These are phyloP conservation scores for Eueides isabella DNA, from an alignment of 1,140 invertebrate species.

Conservation along the genomic window DNA sequence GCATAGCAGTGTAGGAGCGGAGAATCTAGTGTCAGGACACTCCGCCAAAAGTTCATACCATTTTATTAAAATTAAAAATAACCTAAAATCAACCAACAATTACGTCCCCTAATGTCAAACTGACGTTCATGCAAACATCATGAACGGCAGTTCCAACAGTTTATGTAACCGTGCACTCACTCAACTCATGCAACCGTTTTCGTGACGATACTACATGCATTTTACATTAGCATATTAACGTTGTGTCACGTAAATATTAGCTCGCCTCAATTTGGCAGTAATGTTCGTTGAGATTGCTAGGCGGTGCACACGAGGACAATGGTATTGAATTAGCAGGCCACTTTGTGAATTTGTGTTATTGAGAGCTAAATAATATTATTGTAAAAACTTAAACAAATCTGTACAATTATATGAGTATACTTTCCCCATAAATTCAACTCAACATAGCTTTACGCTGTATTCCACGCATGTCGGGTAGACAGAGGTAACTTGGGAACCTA, in stretches of 20 bases:
- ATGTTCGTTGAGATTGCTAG: not conserved
- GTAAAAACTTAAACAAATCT: too few relatives aligned
- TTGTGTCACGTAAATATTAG: conserved; percentile 3
- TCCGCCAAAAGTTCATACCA: too few relatives aligned
- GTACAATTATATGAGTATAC: too few relatives aligned
- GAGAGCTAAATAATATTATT: too few relatives aligned
- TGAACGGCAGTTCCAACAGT: not conserved
- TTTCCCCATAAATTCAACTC: too few relatives aligned
- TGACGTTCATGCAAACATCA: not conserved
- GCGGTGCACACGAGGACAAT: not conserved
- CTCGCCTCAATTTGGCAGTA: not conserved
- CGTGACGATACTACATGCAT: not conserved
- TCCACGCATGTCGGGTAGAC: too few relatives aligned
- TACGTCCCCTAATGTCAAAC: not conserved
- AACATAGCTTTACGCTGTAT: too few relatives aligned
- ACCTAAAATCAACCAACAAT: not conserved
- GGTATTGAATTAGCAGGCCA: not conserved
- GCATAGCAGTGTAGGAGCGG: too few relatives aligned
- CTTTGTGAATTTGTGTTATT: not conserved
- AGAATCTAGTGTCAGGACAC: too few relatives aligned
- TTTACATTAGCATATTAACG: conserved; percentile 8
- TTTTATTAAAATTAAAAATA: too few relatives aligned
- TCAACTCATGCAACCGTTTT: not conserved
- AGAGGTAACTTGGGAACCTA: too few relatives aligned
- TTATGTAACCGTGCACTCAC: not conserved